Evolutionary conservation across 2,888 invertebrate species (phyloP).

Genomic region (Amphiduros pacificus): DNA sequence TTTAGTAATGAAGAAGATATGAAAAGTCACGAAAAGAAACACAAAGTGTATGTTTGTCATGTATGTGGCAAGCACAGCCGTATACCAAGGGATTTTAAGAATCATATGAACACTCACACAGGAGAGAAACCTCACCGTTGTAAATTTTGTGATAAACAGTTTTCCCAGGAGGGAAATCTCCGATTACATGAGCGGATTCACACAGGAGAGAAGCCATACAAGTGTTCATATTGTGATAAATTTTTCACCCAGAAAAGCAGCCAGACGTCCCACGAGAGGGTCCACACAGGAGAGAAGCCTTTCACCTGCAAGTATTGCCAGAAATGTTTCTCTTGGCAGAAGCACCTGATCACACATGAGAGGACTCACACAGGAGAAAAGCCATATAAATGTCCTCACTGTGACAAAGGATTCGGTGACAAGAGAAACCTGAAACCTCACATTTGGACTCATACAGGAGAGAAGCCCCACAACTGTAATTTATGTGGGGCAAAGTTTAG

Average conservation of each 20-base stretch:
- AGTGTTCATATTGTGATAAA: slow-evolving; percentile 15
- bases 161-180: slow-evolving; percentile 16
- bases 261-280: slow-evolving; percentile 13
- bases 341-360: slow-evolving; percentile 10
- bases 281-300: slow-evolving; percentile 19
- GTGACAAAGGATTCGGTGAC: slow-evolving; percentile 6
- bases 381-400: not conserved
- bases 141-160: slow-evolving; percentile 10
- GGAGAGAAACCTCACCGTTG: slow-evolving; percentile 17
- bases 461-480: slow-evolving; percentile 3
- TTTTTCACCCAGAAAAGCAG: slow-evolving; percentile 8
- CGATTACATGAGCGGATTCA: slow-evolving; percentile 17
- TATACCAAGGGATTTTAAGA: slow-evolving; percentile 13
- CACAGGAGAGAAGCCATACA: slow-evolving; percentile 15
- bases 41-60: slow-evolving; percentile 6
- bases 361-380: slow-evolving; percentile 6
- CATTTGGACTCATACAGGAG: slow-evolving; percentile 9
- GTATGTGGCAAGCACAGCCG: slow-evolving; percentile 6
- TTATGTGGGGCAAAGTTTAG: no score
- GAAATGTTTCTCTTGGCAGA: slow-evolving; percentile 6
- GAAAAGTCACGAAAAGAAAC: not conserved
- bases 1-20: slow-evolving; percentile 2
- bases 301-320: slow-evolving; percentile 9
- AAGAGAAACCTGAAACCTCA: slow-evolving; percentile 12
- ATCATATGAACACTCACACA: slow-evolving; percentile 18